Percentiles rank a stretch among this genome's conserved stretches.
Evolutionary conservation across 2,113 vertebrate genomes (phyloP).

Genomic region (Rhinoptilus africanus): DNA sequence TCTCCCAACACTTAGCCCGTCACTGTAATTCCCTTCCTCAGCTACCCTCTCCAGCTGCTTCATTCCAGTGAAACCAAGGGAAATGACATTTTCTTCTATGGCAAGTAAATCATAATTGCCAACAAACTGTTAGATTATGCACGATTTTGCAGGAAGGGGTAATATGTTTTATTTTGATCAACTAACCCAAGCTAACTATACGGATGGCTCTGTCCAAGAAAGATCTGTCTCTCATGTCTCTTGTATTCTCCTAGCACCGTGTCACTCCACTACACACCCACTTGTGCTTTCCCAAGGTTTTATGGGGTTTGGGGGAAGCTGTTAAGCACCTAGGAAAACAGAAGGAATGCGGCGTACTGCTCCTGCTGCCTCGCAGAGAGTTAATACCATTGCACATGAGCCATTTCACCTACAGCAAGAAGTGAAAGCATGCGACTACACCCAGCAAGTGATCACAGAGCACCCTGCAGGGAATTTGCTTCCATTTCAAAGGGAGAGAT

Average conservation of each 20-base stretch:
- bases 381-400: slow-evolving; percentile 58
- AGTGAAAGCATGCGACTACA: slow-evolving; percentile 67
- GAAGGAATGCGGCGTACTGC: neutral
- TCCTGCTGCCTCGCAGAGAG: slow-evolving; percentile 17
- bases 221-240: neutral
- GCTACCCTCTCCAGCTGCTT: neutral
- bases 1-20: neutral
- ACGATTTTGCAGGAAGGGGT: neutral
- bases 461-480: slow-evolving; percentile 58
- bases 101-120: neutral
- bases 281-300: neutral
- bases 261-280: neutral
- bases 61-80: neutral
- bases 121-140: neutral
- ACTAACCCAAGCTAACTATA: neutral
- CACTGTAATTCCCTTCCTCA: neutral
- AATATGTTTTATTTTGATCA: neutral
- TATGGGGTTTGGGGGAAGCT: neutral
- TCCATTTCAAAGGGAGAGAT: slow-evolving; percentile 66
- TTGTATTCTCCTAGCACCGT: neutral
- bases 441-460: slow-evolving; percentile 52
- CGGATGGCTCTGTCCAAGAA: neutral
- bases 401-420: slow-evolving; percentile 62
- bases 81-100: neutral
- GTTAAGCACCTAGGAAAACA: neutral